Percentiles rank a stretch among this genome's conserved stretches.
Evolutionary conservation across 2,797 vertebrate species (phyloP).

Genomic region (Siniperca undulata): DNA sequence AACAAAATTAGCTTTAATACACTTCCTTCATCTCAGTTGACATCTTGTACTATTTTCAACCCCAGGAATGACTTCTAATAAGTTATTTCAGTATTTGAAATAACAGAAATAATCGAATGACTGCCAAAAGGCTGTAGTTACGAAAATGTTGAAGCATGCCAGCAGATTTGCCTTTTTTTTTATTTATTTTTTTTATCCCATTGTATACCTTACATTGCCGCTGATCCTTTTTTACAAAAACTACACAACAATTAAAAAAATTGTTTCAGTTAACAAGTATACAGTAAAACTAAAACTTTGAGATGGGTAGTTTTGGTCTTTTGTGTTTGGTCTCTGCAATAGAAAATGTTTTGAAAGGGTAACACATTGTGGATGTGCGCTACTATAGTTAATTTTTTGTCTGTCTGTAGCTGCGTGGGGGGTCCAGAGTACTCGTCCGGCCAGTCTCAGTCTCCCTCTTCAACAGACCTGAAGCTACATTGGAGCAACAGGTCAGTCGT

Average conservation of each 20-base stretch:
- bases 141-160: not conserved
- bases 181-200: not conserved
- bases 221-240: no score
- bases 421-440: constrained; percentile 87
- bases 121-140: not conserved
- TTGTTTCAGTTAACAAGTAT: not conserved
- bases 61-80: not conserved
- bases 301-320: accelerated
- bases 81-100: no score
- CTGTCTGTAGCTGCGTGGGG: constrained; percentile 86
- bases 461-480: constrained; percentile 84
- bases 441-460: constrained; percentile 86
- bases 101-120: not conserved
- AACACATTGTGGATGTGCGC: accelerated
- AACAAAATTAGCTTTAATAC: not conserved
- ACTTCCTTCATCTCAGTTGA: not conserved
- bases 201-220: not conserved
- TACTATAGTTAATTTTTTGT: constrained; percentile 7
- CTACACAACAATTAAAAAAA: no score
- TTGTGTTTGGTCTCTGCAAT: not conserved
- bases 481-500: constrained; percentile 84
- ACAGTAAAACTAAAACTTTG: not conserved
- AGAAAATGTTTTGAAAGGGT: not conserved
- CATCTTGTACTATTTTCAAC: not conserved
- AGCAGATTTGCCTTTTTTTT: not conserved